Evolutionary conservation across 2,797 vertebrate species (phyloP).

Genomic region (Hirundo rustica): DNA sequence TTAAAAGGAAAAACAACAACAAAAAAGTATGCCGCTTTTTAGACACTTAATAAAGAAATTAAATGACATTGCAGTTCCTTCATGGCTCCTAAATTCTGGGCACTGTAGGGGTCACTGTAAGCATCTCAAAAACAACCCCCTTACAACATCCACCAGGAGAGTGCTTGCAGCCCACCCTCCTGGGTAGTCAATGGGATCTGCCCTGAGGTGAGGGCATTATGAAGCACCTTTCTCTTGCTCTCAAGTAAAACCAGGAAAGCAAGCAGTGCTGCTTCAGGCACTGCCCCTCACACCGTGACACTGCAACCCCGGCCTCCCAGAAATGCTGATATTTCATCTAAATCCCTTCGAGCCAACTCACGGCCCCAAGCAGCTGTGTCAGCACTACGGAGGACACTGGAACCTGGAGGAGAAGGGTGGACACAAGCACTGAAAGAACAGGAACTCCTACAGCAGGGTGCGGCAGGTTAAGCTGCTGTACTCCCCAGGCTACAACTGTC

Average conservation of each 20-base stretch:
- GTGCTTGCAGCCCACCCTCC: background rate
- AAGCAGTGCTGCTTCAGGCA: background rate
- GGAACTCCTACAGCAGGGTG: background rate
- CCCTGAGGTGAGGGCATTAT: background rate
- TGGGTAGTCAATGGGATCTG: background rate
- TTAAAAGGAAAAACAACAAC: too few relatives aligned
- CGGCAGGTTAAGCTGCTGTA: background rate
- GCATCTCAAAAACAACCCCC: background rate
- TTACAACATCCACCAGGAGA: background rate
- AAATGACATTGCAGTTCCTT: background rate
- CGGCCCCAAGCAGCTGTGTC: background rate
- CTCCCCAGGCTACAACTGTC: background rate
- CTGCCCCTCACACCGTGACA: accelerated
- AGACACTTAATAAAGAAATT: background rate
- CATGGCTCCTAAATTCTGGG: background rate
- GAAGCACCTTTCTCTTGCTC: background rate
- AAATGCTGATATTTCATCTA: background rate
- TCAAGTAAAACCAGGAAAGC: background rate
- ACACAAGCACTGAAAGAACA: background rate
- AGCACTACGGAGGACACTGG: accelerated
- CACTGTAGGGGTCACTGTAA: background rate
- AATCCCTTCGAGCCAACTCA: background rate
- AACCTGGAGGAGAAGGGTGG: background rate
- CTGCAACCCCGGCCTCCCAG: background rate
- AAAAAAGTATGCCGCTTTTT: background rate